Evolutionary conservation across 2,113 vertebrate genomes (phyloP).

Genomic region (Nansenia antarctica): DNA sequence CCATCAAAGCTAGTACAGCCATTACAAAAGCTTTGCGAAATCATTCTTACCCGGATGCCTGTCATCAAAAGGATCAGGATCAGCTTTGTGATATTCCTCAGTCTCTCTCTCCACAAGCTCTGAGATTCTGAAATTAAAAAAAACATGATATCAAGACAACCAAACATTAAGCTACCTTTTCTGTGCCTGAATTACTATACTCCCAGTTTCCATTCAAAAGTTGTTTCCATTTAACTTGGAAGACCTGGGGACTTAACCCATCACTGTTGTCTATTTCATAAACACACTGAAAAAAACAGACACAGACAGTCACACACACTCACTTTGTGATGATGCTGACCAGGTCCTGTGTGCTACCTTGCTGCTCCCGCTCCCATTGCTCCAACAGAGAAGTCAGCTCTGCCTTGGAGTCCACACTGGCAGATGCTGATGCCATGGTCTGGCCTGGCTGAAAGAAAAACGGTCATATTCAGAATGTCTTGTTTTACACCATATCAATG

Average conservation of each 20-base stretch:
- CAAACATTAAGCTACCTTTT: too few species aligned
- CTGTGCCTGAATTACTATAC: too few species aligned
- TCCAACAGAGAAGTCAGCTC: slow-evolving; percentile 95
- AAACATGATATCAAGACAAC: slow-evolving; percentile 4
- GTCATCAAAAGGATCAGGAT: slow-evolving; percentile 98
- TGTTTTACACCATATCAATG: too few species aligned
- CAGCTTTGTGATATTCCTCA: slow-evolving; percentile 96
- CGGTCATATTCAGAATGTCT: neutral
- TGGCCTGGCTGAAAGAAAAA: slow-evolving; percentile 57
- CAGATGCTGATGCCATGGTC: slow-evolving; percentile 83
- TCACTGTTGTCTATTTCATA: neutral
- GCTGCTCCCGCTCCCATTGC: slow-evolving; percentile 97
- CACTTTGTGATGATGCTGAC: slow-evolving; percentile 93
- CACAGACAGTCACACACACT: slow-evolving; percentile 32
- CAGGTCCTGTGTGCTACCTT: slow-evolving; percentile 89
- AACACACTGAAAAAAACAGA: too few species aligned
- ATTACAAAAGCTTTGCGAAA: neutral
- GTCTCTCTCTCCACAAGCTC: slow-evolving; percentile 98
- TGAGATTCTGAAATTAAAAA: slow-evolving; percentile 82
- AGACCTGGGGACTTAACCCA: too few species aligned
- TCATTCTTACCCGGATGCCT: slow-evolving; percentile 87
- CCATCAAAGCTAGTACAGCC: neutral
- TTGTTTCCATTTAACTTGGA: too few species aligned
- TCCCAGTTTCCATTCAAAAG: too few species aligned
- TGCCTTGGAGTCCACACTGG: slow-evolving; percentile 95